phyloP scores from a whole-genome alignment of 92 coral and sea anemone genomes.

The Plumapathes pennacea region DNA sequence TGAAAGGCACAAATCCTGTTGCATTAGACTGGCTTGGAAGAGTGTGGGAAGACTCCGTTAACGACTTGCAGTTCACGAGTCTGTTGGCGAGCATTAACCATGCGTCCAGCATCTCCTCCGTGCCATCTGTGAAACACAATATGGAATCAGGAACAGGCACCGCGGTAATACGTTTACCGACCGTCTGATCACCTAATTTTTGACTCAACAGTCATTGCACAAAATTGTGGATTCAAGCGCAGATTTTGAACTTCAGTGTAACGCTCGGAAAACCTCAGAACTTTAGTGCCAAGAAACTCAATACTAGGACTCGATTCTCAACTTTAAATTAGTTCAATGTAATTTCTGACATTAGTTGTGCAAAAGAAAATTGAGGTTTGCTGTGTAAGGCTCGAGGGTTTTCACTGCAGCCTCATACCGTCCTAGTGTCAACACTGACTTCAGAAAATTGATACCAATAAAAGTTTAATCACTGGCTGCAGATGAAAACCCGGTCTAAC shows the following conservation, averaged over 20 bases:
- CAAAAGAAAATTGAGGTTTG: too few relatives aligned
- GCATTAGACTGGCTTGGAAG: slow-evolving; percentile 66
- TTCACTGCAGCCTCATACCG: too few relatives aligned
- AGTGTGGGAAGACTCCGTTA: slow-evolving; percentile 83
- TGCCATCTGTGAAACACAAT: slow-evolving; percentile 54
- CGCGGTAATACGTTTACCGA: not conserved
- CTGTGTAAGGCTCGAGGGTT: too few relatives aligned
- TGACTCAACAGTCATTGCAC: not conserved
- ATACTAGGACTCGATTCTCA: too few relatives aligned
- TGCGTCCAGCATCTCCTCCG: slow-evolving; percentile 88
- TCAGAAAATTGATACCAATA: not conserved
- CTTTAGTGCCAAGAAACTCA: too few relatives aligned
- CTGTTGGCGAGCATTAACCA: slow-evolving; percentile 85
- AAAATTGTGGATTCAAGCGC: not conserved
- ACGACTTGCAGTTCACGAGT: slow-evolving; percentile 71
- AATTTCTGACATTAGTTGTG: too few relatives aligned
- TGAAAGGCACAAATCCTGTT: slow-evolving; percentile 65
- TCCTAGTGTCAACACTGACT: not conserved
- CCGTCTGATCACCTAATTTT: too few relatives aligned
- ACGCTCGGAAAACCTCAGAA: not conserved
- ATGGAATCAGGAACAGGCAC: not conserved
- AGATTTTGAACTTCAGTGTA: not conserved
- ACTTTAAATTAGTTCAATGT: too few relatives aligned
- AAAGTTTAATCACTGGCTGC: not conserved
- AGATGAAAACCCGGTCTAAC: too few relatives aligned